Conservation (phyloP, 1,140 invertebrate genomes). For the Paraescarpia echinospica region DNA sequence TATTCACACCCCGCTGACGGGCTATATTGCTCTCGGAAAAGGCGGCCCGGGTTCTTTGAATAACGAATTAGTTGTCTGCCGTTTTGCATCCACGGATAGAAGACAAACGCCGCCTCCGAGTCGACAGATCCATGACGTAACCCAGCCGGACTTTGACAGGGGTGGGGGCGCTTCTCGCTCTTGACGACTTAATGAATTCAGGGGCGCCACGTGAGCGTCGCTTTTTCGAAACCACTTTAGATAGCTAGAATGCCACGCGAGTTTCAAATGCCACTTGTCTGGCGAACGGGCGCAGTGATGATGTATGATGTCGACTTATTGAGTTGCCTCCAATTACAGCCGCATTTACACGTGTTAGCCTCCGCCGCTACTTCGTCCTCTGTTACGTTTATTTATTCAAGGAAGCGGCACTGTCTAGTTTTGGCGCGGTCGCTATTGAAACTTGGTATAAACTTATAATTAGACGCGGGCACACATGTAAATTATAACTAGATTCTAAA, state of each 20-base stretch:
- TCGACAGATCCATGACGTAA: background rate
- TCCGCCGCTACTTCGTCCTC: background rate
- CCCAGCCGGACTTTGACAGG: background rate
- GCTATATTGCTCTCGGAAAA: background rate
- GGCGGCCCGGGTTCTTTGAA: background rate
- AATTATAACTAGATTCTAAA: background rate
- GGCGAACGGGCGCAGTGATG: background rate
- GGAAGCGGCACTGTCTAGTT: background rate
- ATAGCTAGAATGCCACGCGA: background rate
- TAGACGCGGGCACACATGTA: background rate
- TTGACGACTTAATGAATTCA: constrained; percentile 6
- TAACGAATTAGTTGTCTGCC: background rate
- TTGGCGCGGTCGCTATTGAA: background rate
- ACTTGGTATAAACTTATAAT: background rate
- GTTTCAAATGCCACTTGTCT: background rate
- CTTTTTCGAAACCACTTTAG: background rate
- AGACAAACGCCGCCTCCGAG: background rate
- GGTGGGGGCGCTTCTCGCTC: background rate
- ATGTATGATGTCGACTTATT: background rate
- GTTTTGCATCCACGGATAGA: background rate
- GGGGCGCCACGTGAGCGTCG: background rate
- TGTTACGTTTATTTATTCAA: background rate
- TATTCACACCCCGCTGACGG: no score
- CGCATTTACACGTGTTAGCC: background rate
- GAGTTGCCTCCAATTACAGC: background rate